A percentile compares a stretch with the other conserved stretches of the same genome.
These are phyloP conservation scores for Gulo gulo DNA, from an alignment of 2,113 vertebrate species.

Conservation along the genomic window DNA sequence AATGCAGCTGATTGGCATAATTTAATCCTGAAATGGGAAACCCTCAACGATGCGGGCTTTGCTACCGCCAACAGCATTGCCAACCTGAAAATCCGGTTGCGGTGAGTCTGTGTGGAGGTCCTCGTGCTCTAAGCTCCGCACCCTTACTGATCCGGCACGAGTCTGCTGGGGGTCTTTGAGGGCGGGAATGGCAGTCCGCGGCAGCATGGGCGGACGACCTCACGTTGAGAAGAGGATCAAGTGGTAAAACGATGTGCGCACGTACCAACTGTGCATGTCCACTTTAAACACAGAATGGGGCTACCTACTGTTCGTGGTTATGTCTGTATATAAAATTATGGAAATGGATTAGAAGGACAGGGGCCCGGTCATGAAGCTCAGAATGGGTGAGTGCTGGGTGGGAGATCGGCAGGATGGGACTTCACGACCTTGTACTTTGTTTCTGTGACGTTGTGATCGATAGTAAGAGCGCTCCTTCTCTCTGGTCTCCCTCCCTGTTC, in stretches of 20 bases:
- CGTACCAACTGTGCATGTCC: background rate
- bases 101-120: constrained; percentile 80
- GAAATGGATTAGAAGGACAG: background rate
- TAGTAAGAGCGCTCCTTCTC: background rate
- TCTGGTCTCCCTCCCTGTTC: background rate
- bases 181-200: background rate
- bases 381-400: background rate
- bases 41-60: constrained; percentile 88
- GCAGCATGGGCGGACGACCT: background rate
- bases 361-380: background rate
- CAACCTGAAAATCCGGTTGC: constrained; percentile 84
- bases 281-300: background rate
- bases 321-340: background rate
- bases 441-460: background rate
- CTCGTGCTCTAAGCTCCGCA: background rate
- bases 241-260: background rate
- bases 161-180: background rate
- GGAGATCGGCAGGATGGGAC: background rate
- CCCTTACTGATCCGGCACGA: background rate
- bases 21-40: constrained; percentile 93
- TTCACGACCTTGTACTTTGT: background rate
- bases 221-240: background rate
- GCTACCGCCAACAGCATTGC: constrained; percentile 84
- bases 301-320: background rate
- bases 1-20: constrained; percentile 97